Conservation (phyloP, 92 coral and sea anemone genomes). For the Zoanthus sociatus region DNA sequence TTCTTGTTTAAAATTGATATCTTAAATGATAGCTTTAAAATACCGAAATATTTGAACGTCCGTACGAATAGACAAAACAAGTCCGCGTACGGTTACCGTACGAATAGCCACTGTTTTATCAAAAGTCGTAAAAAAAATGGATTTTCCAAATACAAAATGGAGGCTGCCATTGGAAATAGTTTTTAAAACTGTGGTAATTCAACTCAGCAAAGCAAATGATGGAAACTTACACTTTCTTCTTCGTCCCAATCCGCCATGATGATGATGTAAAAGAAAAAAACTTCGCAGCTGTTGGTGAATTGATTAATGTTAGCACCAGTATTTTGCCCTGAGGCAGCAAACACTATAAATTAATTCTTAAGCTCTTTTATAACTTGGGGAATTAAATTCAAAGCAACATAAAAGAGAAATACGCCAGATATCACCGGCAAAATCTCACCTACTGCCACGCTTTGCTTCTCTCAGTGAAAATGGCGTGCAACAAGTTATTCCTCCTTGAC, state of each 20-base stretch:
- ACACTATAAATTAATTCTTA: not conserved
- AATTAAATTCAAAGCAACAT: not conserved
- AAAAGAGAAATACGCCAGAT: not conserved
- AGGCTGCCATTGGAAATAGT: too few species aligned
- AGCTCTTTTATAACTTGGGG: not conserved
- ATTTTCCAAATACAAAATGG: not conserved
- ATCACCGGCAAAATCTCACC: not conserved
- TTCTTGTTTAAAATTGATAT: too few species aligned
- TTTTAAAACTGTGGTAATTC: not conserved
- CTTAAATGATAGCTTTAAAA: too few species aligned
- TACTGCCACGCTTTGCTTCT: not conserved
- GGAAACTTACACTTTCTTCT: constrained; percentile 8
- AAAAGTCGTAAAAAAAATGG: not conserved
- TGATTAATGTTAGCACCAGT: not conserved
- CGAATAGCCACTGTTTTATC: too few species aligned
- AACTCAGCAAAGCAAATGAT: not conserved
- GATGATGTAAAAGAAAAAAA: constrained; percentile 22
- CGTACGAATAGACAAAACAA: too few species aligned
- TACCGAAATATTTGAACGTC: too few species aligned
- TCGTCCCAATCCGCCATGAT: constrained; percentile 52
- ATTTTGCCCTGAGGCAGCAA: not conserved
- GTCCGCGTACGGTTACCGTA: too few species aligned
- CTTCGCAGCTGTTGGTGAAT: not conserved
- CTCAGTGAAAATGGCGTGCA: not conserved
- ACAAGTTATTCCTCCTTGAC: too few species aligned